These are phyloP conservation scores for Muschampia plurimacula DNA, from an alignment of 2,888 invertebrate species.

Conservation along the genomic window DNA sequence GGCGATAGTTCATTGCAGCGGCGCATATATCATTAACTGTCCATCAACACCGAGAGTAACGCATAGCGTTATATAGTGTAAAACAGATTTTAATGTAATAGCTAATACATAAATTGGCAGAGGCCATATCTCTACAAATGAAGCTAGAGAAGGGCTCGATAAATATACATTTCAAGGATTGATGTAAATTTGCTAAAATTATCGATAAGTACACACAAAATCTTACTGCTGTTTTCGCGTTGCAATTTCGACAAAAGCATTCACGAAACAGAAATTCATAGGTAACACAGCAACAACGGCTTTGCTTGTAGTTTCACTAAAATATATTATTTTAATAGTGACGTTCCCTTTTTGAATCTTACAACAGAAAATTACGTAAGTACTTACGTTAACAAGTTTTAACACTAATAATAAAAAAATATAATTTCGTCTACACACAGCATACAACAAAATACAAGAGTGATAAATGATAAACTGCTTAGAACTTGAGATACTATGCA, in stretches of 20 bases:
- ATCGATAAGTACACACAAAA: slow-evolving; percentile 21
- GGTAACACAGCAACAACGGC: neutral
- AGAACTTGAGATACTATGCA: too few relatives aligned
- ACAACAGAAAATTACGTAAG: too few relatives aligned
- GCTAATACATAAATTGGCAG: slow-evolving; percentile 19
- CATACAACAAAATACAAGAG: too few relatives aligned
- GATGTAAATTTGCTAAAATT: slow-evolving; percentile 36
- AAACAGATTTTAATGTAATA: neutral
- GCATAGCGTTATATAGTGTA: neutral
- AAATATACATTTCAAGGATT: slow-evolving; percentile 23
- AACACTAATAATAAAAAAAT: too few relatives aligned
- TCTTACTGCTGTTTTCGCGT: slow-evolving; percentile 19
- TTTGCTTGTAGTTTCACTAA: too few relatives aligned
- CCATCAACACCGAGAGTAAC: neutral
- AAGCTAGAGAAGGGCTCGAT: slow-evolving; percentile 16
- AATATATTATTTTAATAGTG: too few relatives aligned
- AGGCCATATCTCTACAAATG: neutral
- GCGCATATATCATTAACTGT: slow-evolving; percentile 1
- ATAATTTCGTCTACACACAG: too few relatives aligned
- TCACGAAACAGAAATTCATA: neutral
- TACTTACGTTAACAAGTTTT: too few relatives aligned
- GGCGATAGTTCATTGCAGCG: neutral
- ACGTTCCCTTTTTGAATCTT: too few relatives aligned
- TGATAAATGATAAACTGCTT: too few relatives aligned
- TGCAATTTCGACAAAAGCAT: slow-evolving; percentile 17